Percentiles rank a stretch among this genome's conserved stretches.
Evolutionary conservation across 2,797 vertebrate species (phyloP).

Genomic region (Trichosurus vulpecula): DNA sequence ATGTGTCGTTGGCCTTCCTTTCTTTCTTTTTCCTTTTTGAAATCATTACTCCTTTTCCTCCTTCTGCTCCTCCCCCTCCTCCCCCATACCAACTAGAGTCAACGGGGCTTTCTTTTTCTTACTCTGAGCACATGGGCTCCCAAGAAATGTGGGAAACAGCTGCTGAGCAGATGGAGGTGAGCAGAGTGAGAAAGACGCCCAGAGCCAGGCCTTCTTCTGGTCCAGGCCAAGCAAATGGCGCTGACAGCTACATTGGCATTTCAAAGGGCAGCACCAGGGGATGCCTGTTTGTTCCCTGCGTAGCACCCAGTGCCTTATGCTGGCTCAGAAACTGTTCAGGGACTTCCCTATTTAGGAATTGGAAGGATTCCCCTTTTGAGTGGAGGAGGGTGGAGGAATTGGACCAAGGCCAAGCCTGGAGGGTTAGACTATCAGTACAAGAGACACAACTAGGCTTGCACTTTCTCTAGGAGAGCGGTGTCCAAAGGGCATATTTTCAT

Average conservation of each 20-base stretch:
- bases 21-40: neutral
- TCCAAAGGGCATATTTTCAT: neutral
- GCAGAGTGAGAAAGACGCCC: neutral
- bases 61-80: neutral
- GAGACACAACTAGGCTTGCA: neutral
- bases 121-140: slow-evolving; percentile 7
- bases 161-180: slow-evolving; percentile 30
- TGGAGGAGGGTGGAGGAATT: neutral
- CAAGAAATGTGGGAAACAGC: neutral
- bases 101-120: slow-evolving; percentile 11
- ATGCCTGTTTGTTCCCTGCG: neutral
- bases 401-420: neutral
- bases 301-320: too few species aligned
- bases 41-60: neutral
- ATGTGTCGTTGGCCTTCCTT: neutral
- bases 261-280: neutral
- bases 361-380: neutral
- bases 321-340: neutral
- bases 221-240: neutral
- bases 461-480: neutral
- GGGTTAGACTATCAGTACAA: neutral
- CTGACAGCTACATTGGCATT: neutral
- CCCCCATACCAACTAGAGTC: too few species aligned
- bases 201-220: neutral
- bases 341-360: neutral